Evolutionary conservation across 2,113 vertebrate genomes (phyloP), one percentile per base, ranked within the genome.

Genomic region (Catagonus wagneri): DNA sequence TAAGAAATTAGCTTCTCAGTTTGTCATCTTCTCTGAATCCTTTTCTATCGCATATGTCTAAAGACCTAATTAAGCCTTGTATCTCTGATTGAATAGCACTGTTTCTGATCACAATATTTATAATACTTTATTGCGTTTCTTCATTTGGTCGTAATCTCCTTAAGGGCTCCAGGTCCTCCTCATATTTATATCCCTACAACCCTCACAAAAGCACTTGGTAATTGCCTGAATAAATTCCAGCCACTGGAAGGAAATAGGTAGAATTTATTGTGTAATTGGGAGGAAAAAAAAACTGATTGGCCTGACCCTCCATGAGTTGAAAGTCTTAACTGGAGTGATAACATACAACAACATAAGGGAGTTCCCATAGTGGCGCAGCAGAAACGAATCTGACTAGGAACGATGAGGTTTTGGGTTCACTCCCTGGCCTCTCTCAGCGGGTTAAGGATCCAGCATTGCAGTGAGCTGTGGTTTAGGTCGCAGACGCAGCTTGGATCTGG

Each of bases 141-240:
- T 78, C 16, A 61, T 13, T 65, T 87, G n/a, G 7, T 34, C 81
- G 11, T 89, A 50, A 69, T 20, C 52, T 92, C 50, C 60, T 65
- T 85, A 83, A 75, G 36, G 12, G n/a, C 20, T 91, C 87, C 63
- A 85, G 32, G 10, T 94, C 34, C 27, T 85, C 50, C 50, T 83
- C n/a, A 72, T 91, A 11, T 80, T 81, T 86, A 13, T 89, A 68
- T 87, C 17, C 32, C 50, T 88, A 25, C 3, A 1, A 58, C 20
- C 17, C 7, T 90, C 75, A 84, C 2, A 69, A 76, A 79, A 90
- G 32, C 69, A 83, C 16, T 34, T 72, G 23, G 58, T 63, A 90
- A 95, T 90, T 95, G 34, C 54, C 80, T 79, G 34, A 27, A 71
- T 79, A 22, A 90, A 44, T 69, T 93, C 6, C 20, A 83, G n/a